phyloP scores from a whole-genome alignment of 2,888 invertebrate genomes.

The Lampropteryx suffumata region DNA sequence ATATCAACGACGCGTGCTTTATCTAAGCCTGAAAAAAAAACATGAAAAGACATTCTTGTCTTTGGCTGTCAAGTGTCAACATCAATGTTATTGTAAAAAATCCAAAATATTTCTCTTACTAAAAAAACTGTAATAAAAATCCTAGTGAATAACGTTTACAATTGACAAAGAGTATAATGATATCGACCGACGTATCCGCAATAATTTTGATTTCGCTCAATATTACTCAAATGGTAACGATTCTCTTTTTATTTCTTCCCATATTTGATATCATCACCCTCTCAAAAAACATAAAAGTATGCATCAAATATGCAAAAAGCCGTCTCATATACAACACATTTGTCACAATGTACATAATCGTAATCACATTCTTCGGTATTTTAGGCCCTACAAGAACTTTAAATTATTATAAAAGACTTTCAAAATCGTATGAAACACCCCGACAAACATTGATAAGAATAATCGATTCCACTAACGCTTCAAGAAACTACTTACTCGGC shows the following conservation, averaged over 20 bases:
- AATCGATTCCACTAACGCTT: constrained; percentile 54
- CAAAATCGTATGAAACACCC: constrained; percentile 36
- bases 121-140: constrained; percentile 1
- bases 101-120: background rate
- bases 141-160: constrained; percentile 15
- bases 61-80: constrained; percentile 9
- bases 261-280: constrained; percentile 47
- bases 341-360: constrained; percentile 35
- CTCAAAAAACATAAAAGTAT: constrained; percentile 45
- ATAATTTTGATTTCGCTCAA: constrained; percentile 45
- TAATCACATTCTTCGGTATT: constrained; percentile 51
- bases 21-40: constrained; percentile 9
- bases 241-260: constrained; percentile 52
- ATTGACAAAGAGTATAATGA: constrained; percentile 24
- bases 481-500: constrained; percentile 60
- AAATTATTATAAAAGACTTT: constrained; percentile 36
- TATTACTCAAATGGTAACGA: constrained; percentile 55
- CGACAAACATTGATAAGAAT: constrained; percentile 48
- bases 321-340: constrained; percentile 17
- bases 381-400: constrained; percentile 50
- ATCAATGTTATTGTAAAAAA: background rate
- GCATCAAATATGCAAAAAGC: constrained; percentile 25
- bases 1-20: constrained; percentile 14
- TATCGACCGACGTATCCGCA: constrained; percentile 37
- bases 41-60: background rate